Evolutionary conservation across 2,888 invertebrate species (phyloP), one percentile per base, ranked within the genome.

Genomic region (Physocephala rufipes): DNA sequence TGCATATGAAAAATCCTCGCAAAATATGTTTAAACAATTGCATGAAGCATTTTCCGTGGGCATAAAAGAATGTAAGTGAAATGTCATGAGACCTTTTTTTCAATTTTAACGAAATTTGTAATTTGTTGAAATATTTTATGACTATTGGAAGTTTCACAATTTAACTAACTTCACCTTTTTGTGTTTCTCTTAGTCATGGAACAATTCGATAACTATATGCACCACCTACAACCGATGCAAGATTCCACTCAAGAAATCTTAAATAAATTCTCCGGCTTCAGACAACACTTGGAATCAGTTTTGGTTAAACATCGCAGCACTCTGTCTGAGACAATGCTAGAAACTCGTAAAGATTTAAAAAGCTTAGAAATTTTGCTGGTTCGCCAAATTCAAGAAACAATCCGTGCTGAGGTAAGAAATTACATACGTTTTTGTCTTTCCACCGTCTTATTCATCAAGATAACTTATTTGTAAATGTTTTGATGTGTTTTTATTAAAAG

Each of bases 1-100:
- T 2, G 90, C 92, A 45, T 93, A 96, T 89, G 96, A 97, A 84
- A 92, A 92, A 82, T 91, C 94, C 70, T 94, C 94, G 78, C 91
- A 92, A 80, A 91, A 91, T 81, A 93, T 98, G 89, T 96, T 97
- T 83, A 89, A 91, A 61, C 97, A 98, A 86, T 89, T 98, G 71
- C 95, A 96, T 83, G 93, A 94, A 66, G 90, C 93, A 21, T 98
- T 97, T 87, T 91, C 92, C 67, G 90, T 89, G 75, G 98, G 98
- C 68, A 95, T 96, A 9, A 92, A 92, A 83, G 96, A 97, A 87
- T 96, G 96, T 96, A 87, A 78, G 80, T 78, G 51, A 12, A 61
- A 62, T 61, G 5, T 43, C 36, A 51, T 36, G 43, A 43, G n/a
- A 36, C n/a, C 19, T 61, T n/a, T 4, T 19, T 24, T 21, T 16